Percentiles rank a stretch among this genome's conserved stretches.
Conservation (phyloP, 2,797 vertebrate species). For the Schizopygopsis malacanthus region DNA sequence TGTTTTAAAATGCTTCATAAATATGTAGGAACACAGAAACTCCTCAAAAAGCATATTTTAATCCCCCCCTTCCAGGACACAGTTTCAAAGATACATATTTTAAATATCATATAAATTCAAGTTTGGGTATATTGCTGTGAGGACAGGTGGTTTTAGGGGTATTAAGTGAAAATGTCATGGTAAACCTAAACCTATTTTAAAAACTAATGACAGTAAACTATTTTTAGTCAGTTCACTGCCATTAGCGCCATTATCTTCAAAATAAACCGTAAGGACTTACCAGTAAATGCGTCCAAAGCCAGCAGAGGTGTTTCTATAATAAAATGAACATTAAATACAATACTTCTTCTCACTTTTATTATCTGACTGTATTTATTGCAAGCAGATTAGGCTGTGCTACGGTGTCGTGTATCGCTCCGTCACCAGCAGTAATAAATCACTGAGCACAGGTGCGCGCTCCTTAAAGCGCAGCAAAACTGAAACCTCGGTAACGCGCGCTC, state of each 20-base stretch:
- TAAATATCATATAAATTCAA: neutral
- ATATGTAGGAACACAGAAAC: neutral
- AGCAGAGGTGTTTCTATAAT: neutral
- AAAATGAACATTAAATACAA: neutral
- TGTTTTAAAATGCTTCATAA: neutral
- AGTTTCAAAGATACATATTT: neutral
- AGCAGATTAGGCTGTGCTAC: neutral
- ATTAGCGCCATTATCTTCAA: neutral
- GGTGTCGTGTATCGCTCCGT: neutral
- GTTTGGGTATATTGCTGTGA: neutral
- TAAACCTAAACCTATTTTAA: neutral
- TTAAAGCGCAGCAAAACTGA: constrained; percentile 52
- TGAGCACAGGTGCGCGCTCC: constrained; percentile 49
- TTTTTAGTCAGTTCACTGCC: neutral
- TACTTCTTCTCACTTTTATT: neutral
- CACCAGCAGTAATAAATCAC: constrained; percentile 57
- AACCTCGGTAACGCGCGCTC: constrained; percentile 50
- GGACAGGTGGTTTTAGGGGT: neutral
- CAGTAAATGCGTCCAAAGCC: constrained; percentile 14
- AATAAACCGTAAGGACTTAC: constrained; percentile 10
- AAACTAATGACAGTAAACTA: neutral
- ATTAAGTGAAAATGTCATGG: neutral
- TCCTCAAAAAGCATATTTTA: neutral
- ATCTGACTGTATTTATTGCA: neutral
- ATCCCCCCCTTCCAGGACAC: neutral